A percentile compares a stretch with the other conserved stretches of the same genome.
Evolutionary conservation across 2,113 vertebrate species (phyloP).

Genomic region (Osmerus mordax): DNA sequence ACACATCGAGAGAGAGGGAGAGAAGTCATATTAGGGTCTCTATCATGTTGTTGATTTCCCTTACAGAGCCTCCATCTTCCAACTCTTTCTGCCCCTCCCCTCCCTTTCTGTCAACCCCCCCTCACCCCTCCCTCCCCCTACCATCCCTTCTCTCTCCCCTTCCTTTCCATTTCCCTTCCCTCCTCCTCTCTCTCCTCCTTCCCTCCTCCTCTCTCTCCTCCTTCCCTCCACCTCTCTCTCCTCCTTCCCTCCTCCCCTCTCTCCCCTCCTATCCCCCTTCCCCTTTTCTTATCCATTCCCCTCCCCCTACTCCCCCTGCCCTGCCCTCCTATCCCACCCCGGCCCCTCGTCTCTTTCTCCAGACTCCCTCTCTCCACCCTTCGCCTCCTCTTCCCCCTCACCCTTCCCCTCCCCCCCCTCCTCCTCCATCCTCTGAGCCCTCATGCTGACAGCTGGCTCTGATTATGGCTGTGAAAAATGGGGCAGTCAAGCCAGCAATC

Average conservation of each 20-base stretch:
- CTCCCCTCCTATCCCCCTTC: constrained; percentile 9
- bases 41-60: background rate
- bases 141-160: too few relatives aligned
- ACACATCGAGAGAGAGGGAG: background rate
- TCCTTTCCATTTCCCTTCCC: too few relatives aligned
- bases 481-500: constrained; percentile 71
- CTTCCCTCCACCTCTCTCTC: background rate
- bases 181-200: background rate
- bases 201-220: constrained; percentile 19
- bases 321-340: constrained; percentile 20
- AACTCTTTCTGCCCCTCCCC: too few relatives aligned
- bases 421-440: constrained; percentile 50
- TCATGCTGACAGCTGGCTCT: constrained; percentile 79
- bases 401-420: background rate
- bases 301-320: background rate
- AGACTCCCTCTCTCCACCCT: constrained; percentile 27
- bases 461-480: constrained; percentile 79
- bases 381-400: constrained; percentile 30
- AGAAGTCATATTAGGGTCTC: background rate
- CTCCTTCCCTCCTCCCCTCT: constrained; percentile 17
- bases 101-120: too few relatives aligned
- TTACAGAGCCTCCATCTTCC: too few relatives aligned
- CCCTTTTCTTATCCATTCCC: background rate
- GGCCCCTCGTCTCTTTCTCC: constrained; percentile 27
- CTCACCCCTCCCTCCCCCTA: too few relatives aligned